A percentile compares a stretch with the other conserved stretches of the same genome.
Evolutionary conservation across 2,113 vertebrate species (phyloP).

Genomic region (Barbus barbus): DNA sequence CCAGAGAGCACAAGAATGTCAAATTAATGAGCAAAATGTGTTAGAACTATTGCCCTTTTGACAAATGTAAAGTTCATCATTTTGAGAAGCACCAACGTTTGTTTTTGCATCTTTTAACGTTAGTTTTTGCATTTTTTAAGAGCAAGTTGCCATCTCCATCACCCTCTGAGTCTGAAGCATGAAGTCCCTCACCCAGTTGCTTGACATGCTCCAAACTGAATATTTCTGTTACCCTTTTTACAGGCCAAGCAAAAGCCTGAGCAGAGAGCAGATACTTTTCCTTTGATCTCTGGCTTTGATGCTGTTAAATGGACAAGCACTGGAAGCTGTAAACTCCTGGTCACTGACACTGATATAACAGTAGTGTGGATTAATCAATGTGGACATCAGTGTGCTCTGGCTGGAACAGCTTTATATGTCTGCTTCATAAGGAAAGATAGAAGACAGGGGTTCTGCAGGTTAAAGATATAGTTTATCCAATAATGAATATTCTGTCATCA

Average conservation of each 20-base stretch:
- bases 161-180: not conserved
- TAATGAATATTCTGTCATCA: not conserved
- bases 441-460: not conserved
- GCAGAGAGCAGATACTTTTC: slow-evolving; percentile 14
- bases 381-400: not conserved
- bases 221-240: slow-evolving; percentile 28
- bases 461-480: not conserved
- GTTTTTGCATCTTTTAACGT: slow-evolving; percentile 3
- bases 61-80: not conserved
- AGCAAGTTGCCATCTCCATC: not conserved
- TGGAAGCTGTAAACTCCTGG: slow-evolving; percentile 30
- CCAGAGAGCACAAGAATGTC: not conserved
- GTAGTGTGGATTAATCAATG: not conserved
- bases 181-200: not conserved
- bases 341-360: not conserved
- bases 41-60: not conserved
- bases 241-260: slow-evolving; percentile 44
- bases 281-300: slow-evolving; percentile 49
- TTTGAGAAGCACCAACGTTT: not conserved
- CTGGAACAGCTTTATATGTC: not conserved
- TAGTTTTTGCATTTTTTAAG: slow-evolving; percentile 13
- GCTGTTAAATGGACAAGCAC: slow-evolving; percentile 9
- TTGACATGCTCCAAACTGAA: slow-evolving; percentile 1
- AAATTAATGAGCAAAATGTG: not conserved
- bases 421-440: not conserved